These are phyloP conservation scores for Protonemura montana DNA, from an alignment of 2,888 invertebrate species.

Conservation along the genomic window DNA sequence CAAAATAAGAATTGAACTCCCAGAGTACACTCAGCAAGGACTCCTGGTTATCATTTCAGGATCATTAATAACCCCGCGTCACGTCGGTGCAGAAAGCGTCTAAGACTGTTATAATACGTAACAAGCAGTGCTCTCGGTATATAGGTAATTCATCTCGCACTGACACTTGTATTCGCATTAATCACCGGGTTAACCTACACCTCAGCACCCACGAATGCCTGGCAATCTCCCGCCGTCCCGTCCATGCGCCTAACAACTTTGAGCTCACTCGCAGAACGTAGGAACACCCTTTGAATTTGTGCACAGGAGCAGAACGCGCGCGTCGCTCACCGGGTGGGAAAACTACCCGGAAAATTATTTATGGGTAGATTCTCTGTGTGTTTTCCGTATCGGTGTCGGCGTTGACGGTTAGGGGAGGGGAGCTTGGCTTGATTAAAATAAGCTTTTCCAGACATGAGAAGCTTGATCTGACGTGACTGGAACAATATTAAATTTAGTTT, in stretches of 20 bases:
- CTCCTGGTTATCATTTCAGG: not conserved
- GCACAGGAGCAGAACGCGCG: not conserved
- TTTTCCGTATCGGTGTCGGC: not conserved
- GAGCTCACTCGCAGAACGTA: not conserved
- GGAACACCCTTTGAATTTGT: conserved; percentile 7
- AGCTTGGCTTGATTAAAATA: not conserved
- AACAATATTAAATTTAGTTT: not conserved
- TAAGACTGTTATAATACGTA: conserved; percentile 12
- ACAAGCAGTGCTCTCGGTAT: not conserved
- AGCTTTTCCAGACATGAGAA: not conserved
- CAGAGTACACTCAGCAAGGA: not conserved
- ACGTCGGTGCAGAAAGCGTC: not conserved
- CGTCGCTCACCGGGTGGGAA: not conserved
- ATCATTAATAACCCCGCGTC: not conserved
- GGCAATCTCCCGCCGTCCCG: not conserved
- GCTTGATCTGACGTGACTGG: not conserved
- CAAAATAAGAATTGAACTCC: not conserved
- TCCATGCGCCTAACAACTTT: not conserved
- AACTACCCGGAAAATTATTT: conserved; percentile 1
- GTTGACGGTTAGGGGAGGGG: not conserved
- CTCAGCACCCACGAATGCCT: not conserved
- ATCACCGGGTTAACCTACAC: conserved; percentile 5
- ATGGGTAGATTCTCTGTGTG: not conserved
- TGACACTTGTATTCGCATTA: conserved; percentile 12
- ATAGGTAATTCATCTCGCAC: not conserved